Conservation (phyloP, 2,113 vertebrate species). For the Marmota monax region DNA sequence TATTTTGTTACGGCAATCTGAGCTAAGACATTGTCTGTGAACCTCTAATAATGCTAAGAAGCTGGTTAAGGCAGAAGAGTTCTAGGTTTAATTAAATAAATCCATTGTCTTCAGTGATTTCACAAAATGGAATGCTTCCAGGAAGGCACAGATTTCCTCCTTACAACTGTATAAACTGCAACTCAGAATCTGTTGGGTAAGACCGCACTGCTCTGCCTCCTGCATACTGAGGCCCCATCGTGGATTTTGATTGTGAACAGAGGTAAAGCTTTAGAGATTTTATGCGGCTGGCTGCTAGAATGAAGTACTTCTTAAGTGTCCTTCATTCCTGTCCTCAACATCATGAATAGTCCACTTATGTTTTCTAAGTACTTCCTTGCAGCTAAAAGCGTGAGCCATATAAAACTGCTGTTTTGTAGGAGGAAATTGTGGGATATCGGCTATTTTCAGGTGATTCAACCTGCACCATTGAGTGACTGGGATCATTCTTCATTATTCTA, state of each 20-base stretch:
- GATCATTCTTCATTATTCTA: neutral
- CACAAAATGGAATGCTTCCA: neutral
- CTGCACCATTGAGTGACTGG: rapidly evolving
- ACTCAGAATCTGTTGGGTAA: neutral
- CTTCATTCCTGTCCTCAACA: neutral
- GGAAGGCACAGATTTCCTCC: neutral
- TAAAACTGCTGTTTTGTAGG: neutral
- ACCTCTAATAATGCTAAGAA: neutral
- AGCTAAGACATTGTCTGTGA: neutral
- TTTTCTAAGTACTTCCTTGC: neutral
- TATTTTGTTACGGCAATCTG: neutral
- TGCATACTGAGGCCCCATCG: neutral
- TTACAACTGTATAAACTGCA: neutral
- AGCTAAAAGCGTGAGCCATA: neutral
- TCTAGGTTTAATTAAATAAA: neutral
- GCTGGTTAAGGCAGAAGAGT: neutral
- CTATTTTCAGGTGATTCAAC: neutral
- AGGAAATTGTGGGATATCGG: neutral
- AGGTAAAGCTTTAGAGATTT: neutral
- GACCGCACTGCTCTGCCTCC: neutral
- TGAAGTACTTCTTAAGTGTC: neutral
- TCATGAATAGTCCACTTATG: neutral
- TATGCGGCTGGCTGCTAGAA: neutral
- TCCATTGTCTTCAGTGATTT: neutral
- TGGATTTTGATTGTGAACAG: neutral